Evolutionary conservation across 2,113 vertebrate genomes (phyloP).

Genomic region (Muscicapa adusta): DNA sequence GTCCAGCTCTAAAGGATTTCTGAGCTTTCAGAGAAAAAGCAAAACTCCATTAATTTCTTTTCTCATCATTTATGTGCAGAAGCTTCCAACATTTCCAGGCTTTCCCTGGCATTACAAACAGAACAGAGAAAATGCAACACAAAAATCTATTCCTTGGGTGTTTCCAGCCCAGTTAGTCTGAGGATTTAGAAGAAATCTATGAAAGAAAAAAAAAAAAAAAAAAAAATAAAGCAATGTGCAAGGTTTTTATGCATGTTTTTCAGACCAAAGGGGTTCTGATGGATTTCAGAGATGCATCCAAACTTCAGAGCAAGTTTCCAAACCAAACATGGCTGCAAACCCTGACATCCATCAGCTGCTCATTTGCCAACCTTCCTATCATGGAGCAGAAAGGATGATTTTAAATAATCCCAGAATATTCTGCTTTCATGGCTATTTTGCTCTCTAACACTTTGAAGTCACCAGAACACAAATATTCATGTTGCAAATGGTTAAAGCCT

Average conservation of each 20-base stretch:
- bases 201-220: background rate
- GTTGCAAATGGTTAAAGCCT: background rate
- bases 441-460: background rate
- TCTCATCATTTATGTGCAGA: background rate
- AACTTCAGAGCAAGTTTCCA: background rate
- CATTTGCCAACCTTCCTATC: background rate
- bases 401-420: background rate
- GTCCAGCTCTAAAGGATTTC: background rate
- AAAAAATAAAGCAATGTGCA: background rate
- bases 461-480: background rate
- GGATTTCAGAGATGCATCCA: conserved; percentile 30
- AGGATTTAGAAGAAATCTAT: conserved; percentile 22
- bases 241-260: background rate
- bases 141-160: background rate
- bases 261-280: background rate
- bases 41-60: background rate
- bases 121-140: background rate
- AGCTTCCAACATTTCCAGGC: background rate
- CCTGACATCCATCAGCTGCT: background rate
- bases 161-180: conserved; percentile 17
- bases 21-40: background rate
- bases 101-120: background rate
- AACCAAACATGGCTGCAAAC: conserved; percentile 5
- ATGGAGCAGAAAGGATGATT: background rate
- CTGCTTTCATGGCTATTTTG: background rate